Conservation (phyloP, 2,113 vertebrate genomes). For the Bufo gargarizans region DNA sequence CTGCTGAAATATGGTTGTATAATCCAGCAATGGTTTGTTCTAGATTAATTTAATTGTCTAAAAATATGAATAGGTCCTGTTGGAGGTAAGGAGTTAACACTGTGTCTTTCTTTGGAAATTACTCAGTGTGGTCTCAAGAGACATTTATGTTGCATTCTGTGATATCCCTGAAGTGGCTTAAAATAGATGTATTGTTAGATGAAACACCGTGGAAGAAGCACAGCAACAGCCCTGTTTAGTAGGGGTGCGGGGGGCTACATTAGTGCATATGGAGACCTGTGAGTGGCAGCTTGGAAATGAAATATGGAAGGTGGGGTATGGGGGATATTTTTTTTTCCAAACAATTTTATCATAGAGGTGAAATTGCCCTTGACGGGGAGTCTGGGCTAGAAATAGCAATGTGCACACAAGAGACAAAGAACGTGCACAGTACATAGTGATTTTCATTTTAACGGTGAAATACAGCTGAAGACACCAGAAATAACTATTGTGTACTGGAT, state of each 20-base stretch:
- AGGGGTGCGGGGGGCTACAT: constrained; percentile 21
- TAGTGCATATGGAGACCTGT: constrained; percentile 38
- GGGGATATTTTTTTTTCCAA: constrained; percentile 19
- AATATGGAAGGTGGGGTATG: constrained; percentile 26
- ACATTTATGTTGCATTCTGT: constrained; percentile 25
- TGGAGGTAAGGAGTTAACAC: constrained; percentile 11
- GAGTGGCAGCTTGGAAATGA: constrained; percentile 55
- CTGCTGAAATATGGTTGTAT: neutral
- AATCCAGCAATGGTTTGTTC: neutral
- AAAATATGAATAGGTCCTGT: neutral
- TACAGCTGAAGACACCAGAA: neutral
- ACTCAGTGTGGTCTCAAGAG: constrained; percentile 13
- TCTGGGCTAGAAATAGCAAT: constrained; percentile 38
- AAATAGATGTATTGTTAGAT: constrained; percentile 56
- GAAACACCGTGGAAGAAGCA: constrained; percentile 22
- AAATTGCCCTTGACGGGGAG: constrained; percentile 47
- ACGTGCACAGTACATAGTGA: constrained; percentile 1
- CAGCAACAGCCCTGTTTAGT: constrained; percentile 39
- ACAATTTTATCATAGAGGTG: constrained; percentile 53
- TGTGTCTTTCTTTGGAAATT: constrained; percentile 39
- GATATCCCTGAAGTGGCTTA: constrained; percentile 50
- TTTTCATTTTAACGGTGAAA: constrained; percentile 38
- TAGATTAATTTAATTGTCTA: neutral
- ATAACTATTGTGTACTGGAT: neutral
- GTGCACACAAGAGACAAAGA: constrained; percentile 31